Base-by-base conservation (phyloP, 2,888 invertebrate genomes). In the Chymomyza amoena region DNA sequence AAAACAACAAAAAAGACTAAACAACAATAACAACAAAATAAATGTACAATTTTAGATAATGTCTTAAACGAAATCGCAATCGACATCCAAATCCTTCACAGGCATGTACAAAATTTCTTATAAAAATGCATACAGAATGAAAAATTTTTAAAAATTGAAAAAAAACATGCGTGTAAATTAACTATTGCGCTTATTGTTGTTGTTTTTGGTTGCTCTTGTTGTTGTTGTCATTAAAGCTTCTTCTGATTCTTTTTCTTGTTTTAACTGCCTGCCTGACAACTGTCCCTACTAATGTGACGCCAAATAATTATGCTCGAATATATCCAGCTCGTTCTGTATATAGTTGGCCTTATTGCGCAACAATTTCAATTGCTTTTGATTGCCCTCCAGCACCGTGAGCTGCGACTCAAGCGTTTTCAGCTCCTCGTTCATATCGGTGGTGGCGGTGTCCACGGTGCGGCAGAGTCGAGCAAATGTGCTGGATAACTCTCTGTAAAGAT, bases 271-370 rank as follows among this genome's bases (percentile, higher is more conserved):
- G n/a, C 32, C 32, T 32, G 25, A 25, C 32, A 6, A 7, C 7
- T 32, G 32, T 20, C 57, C 36, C 20, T 57, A 32, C 32, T 84
- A 92, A 76, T 91, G 91, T 66, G 93, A 91, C 83, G 92, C 94
- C 78, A 97, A 94, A 92, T 97, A 99, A 81, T 97, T 96, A 86
- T 97, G 96, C 88, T 97, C 97, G 92, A 99, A 99, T 72, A 97
- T 94, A 83, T 97, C 97, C 75, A 98, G 93, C 92, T 98, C 98
- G 91, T 96, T 97, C 83, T 95, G 95, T 81, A 98, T 94, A 92
- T 97, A 98, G 92, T 97, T 97, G 60, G 98, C 98, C 92, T 98
- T 98, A 93, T 98, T 98, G 89, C 97, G 94, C 81, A 97, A 93
- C 73, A 96, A 94, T 93, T 97, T 97, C 57, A 97, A 95, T 70